Percentiles rank a stretch among this genome's conserved stretches.
These are phyloP conservation scores for Helicoverpa armigera DNA, from an alignment of 1,140 invertebrate species.

Conservation along the genomic window DNA sequence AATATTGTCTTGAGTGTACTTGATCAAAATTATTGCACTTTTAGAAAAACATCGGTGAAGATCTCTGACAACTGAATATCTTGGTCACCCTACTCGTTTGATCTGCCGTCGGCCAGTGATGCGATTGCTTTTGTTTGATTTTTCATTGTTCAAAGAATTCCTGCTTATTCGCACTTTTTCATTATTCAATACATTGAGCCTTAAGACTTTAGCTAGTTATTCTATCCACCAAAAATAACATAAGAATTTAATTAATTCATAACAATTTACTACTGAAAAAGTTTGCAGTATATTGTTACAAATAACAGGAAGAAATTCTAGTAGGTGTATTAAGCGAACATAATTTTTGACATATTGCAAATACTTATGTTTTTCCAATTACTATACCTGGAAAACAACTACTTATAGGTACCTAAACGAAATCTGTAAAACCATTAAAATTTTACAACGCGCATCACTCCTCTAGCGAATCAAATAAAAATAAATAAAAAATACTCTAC, in stretches of 20 bases:
- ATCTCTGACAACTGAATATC: background rate
- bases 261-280: too few relatives aligned
- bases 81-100: conserved; percentile 19
- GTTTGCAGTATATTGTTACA: too few relatives aligned
- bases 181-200: background rate
- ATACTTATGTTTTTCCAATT: too few relatives aligned
- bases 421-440: background rate
- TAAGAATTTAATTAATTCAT: too few relatives aligned
- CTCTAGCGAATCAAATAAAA: conserved; percentile 63
- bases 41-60: too few relatives aligned
- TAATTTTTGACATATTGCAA: too few relatives aligned
- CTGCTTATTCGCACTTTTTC: conserved; percentile 21
- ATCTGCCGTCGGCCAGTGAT: background rate
- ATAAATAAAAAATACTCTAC: conserved; percentile 67
- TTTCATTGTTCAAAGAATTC: background rate
- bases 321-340: too few relatives aligned
- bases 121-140: background rate
- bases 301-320: too few relatives aligned
- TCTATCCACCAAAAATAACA: background rate
- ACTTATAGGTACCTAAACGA: too few relatives aligned
- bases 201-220: background rate
- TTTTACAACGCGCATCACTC: conserved; percentile 18
- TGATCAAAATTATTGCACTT: too few relatives aligned
- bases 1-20: too few relatives aligned
- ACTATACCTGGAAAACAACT: background rate